A percentile compares a stretch with the other conserved stretches of the same genome.
phyloP scores from a whole-genome alignment of 2,888 invertebrate genomes.

The Deilephila porcellus region DNA sequence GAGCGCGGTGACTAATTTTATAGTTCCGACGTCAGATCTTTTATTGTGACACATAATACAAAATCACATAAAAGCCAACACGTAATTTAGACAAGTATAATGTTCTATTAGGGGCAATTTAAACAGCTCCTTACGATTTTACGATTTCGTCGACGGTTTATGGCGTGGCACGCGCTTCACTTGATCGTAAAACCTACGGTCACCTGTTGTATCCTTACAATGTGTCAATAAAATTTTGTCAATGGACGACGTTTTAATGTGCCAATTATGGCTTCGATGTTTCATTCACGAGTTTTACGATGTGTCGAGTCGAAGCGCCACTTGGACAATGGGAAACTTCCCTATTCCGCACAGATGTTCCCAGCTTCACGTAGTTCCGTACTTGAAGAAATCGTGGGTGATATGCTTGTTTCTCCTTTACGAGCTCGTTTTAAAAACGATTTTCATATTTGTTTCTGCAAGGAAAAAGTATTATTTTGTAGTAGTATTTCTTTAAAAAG shows the following conservation, averaged over 20 bases:
- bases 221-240: constrained; percentile 76
- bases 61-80: constrained; percentile 73
- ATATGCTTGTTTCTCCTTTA: background rate
- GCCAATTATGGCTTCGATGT: constrained; percentile 70
- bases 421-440: background rate
- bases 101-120: constrained; percentile 74
- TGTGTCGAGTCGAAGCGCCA: constrained; percentile 47
- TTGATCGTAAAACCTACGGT: constrained; percentile 78
- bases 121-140: constrained; percentile 72
- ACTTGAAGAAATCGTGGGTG: background rate
- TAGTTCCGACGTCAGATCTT: constrained; percentile 53
- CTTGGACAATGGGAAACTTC: constrained; percentile 43
- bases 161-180: constrained; percentile 67
- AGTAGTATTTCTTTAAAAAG: too few species aligned
- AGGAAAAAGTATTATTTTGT: too few species aligned
- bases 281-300: constrained; percentile 72
- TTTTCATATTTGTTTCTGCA: background rate
- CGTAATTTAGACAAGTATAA: constrained; percentile 72
- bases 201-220: constrained; percentile 77
- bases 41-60: constrained; percentile 63
- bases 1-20: constrained; percentile 53
- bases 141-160: constrained; percentile 73
- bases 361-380: too few species aligned
- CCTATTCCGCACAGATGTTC: constrained; percentile 19
- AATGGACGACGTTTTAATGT: constrained; percentile 75